Evolutionary conservation across 2,797 vertebrate species (phyloP).

Genomic region (Gouania willdenowi): DNA sequence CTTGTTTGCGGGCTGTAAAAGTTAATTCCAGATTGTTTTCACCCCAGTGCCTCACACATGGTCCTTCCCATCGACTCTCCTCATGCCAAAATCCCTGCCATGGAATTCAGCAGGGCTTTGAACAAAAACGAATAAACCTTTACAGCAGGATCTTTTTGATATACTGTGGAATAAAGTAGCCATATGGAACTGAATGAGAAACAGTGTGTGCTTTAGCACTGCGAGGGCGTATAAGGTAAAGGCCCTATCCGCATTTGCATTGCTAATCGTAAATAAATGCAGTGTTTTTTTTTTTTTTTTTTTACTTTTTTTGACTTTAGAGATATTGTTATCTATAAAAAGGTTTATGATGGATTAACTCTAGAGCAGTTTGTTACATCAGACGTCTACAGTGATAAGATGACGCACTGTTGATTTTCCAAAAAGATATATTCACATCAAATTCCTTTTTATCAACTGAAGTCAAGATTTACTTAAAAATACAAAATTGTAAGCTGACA

Average conservation of each 20-base stretch:
- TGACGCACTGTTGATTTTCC: slow-evolving; percentile 11
- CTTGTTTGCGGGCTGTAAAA: slow-evolving; percentile 41
- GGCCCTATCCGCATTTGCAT: slow-evolving; percentile 9
- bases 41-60: slow-evolving; percentile 26
- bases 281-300: not conserved
- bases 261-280: slow-evolving; percentile 12
- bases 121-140: slow-evolving; percentile 43
- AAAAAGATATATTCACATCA: slow-evolving; percentile 5
- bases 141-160: slow-evolving; percentile 2
- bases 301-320: slow-evolving; percentile 10
- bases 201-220: slow-evolving; percentile 14
- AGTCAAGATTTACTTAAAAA: no score
- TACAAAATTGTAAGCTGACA: no score
- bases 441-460: no score
- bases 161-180: not conserved
- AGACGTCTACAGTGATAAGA: slow-evolving; percentile 29
- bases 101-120: slow-evolving; percentile 5
- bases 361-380: slow-evolving; percentile 14
- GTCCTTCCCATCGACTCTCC: slow-evolving; percentile 21
- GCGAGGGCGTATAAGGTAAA: slow-evolving; percentile 2
- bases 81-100: slow-evolving; percentile 25
- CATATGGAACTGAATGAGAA: not conserved
- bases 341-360: slow-evolving; percentile 10
- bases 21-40: slow-evolving; percentile 23
- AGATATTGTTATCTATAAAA: slow-evolving; percentile 14